These are phyloP conservation scores for Mobula birostris DNA, from an alignment of 2,113 vertebrate species.

Conservation along the genomic window DNA sequence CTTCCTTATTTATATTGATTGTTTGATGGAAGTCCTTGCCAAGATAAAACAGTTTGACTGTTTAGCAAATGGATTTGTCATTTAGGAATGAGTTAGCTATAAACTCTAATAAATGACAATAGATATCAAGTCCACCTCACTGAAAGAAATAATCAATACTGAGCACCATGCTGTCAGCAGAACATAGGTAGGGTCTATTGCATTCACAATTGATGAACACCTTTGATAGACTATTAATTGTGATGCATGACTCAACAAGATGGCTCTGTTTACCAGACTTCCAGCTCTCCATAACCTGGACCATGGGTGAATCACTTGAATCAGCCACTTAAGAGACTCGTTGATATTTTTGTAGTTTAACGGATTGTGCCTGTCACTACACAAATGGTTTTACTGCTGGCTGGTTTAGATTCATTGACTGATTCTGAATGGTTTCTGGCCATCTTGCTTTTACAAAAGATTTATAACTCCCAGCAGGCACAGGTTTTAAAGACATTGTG, in stretches of 20 bases:
- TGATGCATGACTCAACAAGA: background rate
- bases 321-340: background rate
- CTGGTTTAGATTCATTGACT: background rate
- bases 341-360: background rate
- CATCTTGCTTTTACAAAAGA: background rate
- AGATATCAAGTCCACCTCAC: background rate
- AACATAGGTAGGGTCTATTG: constrained; percentile 3
- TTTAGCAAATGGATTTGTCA: constrained; percentile 25
- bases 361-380: background rate
- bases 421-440: background rate
- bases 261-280: constrained; percentile 13
- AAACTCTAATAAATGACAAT: background rate
- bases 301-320: background rate
- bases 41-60: constrained; percentile 24
- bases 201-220: background rate
- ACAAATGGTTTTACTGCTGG: background rate
- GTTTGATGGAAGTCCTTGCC: background rate
- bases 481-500: no score
- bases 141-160: constrained; percentile 30
- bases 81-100: constrained; percentile 3
- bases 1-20: constrained; percentile 29
- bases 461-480: background rate
- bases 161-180: background rate
- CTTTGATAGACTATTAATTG: background rate
- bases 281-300: background rate